These are phyloP conservation scores for Mya arenaria DNA, from an alignment of 1,140 invertebrate genomes.

Conservation along the genomic window DNA sequence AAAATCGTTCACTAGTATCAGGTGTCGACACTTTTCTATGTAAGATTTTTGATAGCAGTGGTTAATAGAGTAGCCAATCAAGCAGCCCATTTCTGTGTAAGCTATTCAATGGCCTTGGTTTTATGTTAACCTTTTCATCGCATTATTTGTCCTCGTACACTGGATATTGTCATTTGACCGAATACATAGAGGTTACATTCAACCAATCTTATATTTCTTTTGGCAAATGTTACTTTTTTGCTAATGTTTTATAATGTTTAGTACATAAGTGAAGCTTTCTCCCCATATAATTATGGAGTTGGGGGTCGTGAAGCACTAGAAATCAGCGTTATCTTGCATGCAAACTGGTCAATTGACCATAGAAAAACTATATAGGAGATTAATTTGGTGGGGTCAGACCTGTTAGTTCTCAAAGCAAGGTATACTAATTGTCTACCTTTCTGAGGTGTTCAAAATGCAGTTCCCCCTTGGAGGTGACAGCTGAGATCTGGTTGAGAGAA, in stretches of 20 bases:
- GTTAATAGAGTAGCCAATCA: background rate
- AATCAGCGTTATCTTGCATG: background rate
- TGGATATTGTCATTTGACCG: too few species aligned
- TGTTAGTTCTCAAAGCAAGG: background rate
- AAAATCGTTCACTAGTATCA: background rate
- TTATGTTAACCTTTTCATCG: background rate
- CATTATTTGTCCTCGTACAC: background rate
- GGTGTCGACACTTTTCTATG: background rate
- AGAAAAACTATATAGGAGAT: background rate
- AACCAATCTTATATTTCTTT: too few species aligned
- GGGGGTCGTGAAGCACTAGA: background rate
- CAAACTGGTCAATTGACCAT: background rate
- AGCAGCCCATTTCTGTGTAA: background rate
- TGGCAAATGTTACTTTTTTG: too few species aligned
- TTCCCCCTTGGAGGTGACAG: conserved; percentile 86
- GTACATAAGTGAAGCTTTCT: background rate
- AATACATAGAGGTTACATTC: too few species aligned
- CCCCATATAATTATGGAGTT: background rate
- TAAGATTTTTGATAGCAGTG: background rate
- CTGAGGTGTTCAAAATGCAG: conserved; percentile 83
- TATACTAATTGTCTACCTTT: conserved; percentile 61
- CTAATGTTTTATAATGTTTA: background rate
- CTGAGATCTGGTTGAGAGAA: conserved; percentile 87
- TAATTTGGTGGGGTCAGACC: background rate
- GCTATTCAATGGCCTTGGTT: background rate